Evolutionary conservation across 92 coral and sea anemone genomes (phyloP).

Genomic region (Palythoa grandiflora): DNA sequence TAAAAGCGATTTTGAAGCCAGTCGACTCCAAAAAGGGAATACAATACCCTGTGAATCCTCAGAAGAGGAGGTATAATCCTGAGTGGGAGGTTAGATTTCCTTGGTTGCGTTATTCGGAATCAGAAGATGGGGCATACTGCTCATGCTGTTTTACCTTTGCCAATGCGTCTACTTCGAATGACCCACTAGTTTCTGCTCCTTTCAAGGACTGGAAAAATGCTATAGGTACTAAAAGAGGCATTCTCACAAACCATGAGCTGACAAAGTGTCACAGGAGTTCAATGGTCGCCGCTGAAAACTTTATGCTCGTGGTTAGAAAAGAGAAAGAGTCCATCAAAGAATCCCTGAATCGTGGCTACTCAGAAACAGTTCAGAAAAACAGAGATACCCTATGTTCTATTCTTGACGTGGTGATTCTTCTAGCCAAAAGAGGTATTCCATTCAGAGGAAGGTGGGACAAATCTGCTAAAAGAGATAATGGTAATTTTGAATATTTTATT

Average conservation of each 20-base stretch:
- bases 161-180: neutral
- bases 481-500: neutral
- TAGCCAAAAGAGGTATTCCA: neutral
- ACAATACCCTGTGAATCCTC: conserved; percentile 42
- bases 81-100: conserved; percentile 21
- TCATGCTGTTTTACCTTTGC: conserved; percentile 30
- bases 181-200: neutral
- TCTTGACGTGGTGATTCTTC: conserved; percentile 3
- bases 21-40: conserved; percentile 42
- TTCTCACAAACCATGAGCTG: neutral
- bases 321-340: conserved; percentile 56
- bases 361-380: conserved; percentile 49
- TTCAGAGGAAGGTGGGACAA: neutral
- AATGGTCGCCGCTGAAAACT: conserved; percentile 24
- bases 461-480: neutral
- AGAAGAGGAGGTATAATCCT: conserved; percentile 32
- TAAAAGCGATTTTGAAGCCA: conserved; percentile 18
- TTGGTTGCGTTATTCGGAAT: neutral
- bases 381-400: conserved; percentile 44
- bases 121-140: conserved; percentile 27
- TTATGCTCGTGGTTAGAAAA: conserved; percentile 14
- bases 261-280: neutral
- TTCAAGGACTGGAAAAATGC: conserved; percentile 8
- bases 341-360: conserved; percentile 41
- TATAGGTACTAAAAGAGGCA: neutral